These are phyloP conservation scores for Aurelia sp. DNA, from an alignment of 30 jellyfish, hydroid and myxozoan species.

Conservation along the genomic window DNA sequence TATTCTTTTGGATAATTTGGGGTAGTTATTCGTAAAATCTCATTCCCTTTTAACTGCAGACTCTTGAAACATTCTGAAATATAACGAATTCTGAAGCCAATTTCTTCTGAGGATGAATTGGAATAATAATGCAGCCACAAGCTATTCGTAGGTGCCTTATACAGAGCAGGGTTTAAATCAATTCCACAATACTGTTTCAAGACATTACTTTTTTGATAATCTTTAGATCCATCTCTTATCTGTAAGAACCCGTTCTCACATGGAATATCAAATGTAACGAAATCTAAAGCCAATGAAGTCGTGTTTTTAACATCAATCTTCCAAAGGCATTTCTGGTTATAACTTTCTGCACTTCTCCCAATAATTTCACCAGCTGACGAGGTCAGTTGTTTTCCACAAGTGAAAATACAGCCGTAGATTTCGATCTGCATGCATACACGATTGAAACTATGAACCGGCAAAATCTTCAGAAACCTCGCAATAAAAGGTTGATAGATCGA, in stretches of 20 bases:
- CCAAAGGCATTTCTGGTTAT: slow-evolving; percentile 73
- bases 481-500: slow-evolving; percentile 40
- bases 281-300: slow-evolving; percentile 58
- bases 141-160: slow-evolving; percentile 25
- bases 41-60: background rate
- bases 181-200: slow-evolving; percentile 58
- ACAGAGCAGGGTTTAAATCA: slow-evolving; percentile 14
- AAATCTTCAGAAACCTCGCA: slow-evolving; percentile 42
- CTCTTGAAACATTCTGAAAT: slow-evolving; percentile 48
- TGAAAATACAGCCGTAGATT: slow-evolving; percentile 64
- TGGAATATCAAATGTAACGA: slow-evolving; percentile 64
- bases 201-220: slow-evolving; percentile 2
- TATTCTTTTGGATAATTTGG: slow-evolving; percentile 77
- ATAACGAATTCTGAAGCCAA: slow-evolving; percentile 70
- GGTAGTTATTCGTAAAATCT: slow-evolving; percentile 11
- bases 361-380: slow-evolving; percentile 66
- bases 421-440: slow-evolving; percentile 60
- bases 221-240: slow-evolving; percentile 52
- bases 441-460: slow-evolving; percentile 60
- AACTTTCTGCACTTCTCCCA: slow-evolving; percentile 57
- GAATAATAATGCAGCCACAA: slow-evolving; percentile 64
- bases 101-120: slow-evolving; percentile 73
- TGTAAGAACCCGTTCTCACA: slow-evolving; percentile 63
- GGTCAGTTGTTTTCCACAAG: slow-evolving; percentile 65
- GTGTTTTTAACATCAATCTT: slow-evolving; percentile 55